Base-by-base conservation (phyloP, 2,113 vertebrate species). In the Brachyhypopomus occidentalis region DNA sequence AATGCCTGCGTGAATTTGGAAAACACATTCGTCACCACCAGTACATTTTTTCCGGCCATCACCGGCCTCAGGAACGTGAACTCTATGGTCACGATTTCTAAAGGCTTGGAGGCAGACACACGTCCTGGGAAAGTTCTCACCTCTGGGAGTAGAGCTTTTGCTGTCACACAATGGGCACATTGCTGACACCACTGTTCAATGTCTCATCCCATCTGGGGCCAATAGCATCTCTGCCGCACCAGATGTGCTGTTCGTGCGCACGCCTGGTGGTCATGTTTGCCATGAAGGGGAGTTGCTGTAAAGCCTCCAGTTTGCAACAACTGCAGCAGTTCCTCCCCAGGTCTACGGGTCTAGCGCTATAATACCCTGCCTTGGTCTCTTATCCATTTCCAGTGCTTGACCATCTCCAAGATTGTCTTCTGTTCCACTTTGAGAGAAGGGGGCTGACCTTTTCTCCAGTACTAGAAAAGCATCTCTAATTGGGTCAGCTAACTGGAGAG, bases 111-210 rank as follows among this genome's bases (percentile, higher is more conserved):
- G 2, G 41, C 41, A n/a, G 69, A 5, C 19, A 69, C 9, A 6
- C 17, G n/a, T 8, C 62, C 76, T 14, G 63, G 38, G 1, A 55
- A 30, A 2, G 63, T 67, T 20, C 22, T 41, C 17, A 78, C 62
- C 12, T 78, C 69, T 1, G 62, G 76, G 6, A 5, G 16, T 6
- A 67, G 23, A 9, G 76, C 76, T 67, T 78, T 78, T 9, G 62
- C 62, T 1, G 25, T 9, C 23, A 23, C 23, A 30, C 30, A 30
- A 3, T 30, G 30, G 30, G 30, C 30, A 30, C 30, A 30, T 30
- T 30, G 30, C 30, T 64, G 38, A 23, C 76, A 78, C 76, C 76
- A 78, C 38, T 67, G 62, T 30, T 78, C 41, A 25, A 78, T 66
- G 17, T 77, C 75, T 7, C 27, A 0, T 20, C 72, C 52, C 63